A percentile compares a stretch with the other conserved stretches of the same genome.
phyloP scores from a whole-genome alignment of 2,888 invertebrate genomes.

The Andrena marginata region DNA sequence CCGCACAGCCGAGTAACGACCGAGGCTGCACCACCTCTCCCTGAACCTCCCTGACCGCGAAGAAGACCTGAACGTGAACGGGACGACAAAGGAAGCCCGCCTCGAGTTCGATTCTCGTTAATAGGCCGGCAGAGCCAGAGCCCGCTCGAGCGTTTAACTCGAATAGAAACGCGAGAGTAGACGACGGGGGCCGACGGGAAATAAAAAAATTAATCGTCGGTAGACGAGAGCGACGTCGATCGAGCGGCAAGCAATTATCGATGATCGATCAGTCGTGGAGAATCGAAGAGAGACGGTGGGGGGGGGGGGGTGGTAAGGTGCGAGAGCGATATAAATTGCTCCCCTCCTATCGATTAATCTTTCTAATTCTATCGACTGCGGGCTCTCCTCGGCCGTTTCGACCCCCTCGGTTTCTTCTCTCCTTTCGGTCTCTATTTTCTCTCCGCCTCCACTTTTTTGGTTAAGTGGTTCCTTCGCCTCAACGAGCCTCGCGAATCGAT shows the following conservation, averaged over 20 bases:
- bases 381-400: slow-evolving; percentile 6
- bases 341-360: slow-evolving; percentile 28
- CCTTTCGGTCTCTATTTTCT: not conserved
- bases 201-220: slow-evolving; percentile 46
- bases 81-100: slow-evolving; percentile 43
- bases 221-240: slow-evolving; percentile 43
- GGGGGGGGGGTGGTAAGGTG: slow-evolving; percentile 12
- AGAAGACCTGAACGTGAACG: slow-evolving; percentile 18
- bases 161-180: slow-evolving; percentile 29
- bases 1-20: not conserved
- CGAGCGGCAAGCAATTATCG: slow-evolving; percentile 60
- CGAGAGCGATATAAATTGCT: slow-evolving; percentile 37
- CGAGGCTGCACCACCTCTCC: slow-evolving; percentile 30
- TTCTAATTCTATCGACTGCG: slow-evolving; percentile 30
- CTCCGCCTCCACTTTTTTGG: not conserved
- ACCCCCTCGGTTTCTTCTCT: not conserved
- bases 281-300: slow-evolving; percentile 45
- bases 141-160: slow-evolving; percentile 47
- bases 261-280: slow-evolving; percentile 50
- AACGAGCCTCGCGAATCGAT: not conserved
- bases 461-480: slow-evolving; percentile 6
- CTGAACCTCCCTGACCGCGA: not conserved
- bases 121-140: slow-evolving; percentile 30
- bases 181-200: slow-evolving; percentile 8
- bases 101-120: slow-evolving; percentile 58